A percentile compares a stretch with the other conserved stretches of the same genome.
Conservation (phyloP, 2,888 invertebrate genomes). For the Euplexia lucipara region DNA sequence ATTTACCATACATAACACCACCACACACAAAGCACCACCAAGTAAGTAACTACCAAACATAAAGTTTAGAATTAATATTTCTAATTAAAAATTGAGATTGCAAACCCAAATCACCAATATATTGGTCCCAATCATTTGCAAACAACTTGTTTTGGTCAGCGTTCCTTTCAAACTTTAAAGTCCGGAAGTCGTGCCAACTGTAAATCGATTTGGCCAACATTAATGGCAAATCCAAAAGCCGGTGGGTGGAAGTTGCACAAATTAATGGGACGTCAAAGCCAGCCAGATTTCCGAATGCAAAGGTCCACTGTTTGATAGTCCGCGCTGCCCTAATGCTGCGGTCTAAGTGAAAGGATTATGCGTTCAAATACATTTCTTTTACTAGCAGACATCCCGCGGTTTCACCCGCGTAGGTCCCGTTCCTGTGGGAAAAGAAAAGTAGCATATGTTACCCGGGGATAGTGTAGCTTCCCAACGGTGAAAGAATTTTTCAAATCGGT, state of each 20-base stretch:
- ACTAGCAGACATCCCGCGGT: no score
- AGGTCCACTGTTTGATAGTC: slow-evolving; percentile 69
- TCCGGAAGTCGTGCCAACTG: slow-evolving; percentile 39
- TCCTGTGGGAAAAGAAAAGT: no score
- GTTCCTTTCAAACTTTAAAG: slow-evolving; percentile 34
- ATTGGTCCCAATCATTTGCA: slow-evolving; percentile 4
- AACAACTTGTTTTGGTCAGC: slow-evolving; percentile 41
- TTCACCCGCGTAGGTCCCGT: no score
- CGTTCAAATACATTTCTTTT: slow-evolving; percentile 8
- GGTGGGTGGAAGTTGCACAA: slow-evolving; percentile 77
- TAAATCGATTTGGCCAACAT: slow-evolving; percentile 52
- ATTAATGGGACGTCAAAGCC: slow-evolving; percentile 82
- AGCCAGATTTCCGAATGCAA: slow-evolving; percentile 77
- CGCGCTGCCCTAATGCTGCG: slow-evolving; percentile 50
- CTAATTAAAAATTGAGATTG: not conserved
- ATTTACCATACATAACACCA: no score
- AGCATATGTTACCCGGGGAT: no score
- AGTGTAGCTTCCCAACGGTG: no score
- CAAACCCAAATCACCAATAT: not conserved
- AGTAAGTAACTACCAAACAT: no score
- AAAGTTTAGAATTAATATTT: no score
- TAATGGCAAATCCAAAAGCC: slow-evolving; percentile 57
- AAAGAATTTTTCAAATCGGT: no score
- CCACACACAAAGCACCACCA: no score
- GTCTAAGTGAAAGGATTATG: slow-evolving; percentile 36